A percentile compares a stretch with the other conserved stretches of the same genome.
Conservation (phyloP, 2,888 invertebrate species). For the Chrysolina americana region DNA sequence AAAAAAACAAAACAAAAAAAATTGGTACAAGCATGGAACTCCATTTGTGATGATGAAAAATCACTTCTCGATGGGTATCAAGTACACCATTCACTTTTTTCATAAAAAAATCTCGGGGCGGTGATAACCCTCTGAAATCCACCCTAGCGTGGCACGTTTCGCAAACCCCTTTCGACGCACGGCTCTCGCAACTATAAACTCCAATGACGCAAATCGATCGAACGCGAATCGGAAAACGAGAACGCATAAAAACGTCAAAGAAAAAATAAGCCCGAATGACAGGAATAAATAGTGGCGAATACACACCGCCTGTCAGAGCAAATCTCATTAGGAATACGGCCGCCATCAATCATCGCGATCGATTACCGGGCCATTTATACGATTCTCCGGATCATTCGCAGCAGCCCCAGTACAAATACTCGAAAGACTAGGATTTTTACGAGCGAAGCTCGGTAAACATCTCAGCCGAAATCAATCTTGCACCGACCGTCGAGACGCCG, state of each 20-base stretch:
- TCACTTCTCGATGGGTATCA: too few species aligned
- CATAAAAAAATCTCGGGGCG: too few species aligned
- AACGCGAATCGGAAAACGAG: constrained; percentile 5
- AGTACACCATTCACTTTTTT: too few species aligned
- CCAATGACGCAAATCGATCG: not conserved
- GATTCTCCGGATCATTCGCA: constrained; percentile 30
- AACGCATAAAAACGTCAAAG: constrained; percentile 3
- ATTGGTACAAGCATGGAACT: too few species aligned
- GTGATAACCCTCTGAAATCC: too few species aligned
- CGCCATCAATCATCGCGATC: constrained; percentile 20
- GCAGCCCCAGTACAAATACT: constrained; percentile 37
- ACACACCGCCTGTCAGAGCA: constrained; percentile 15
- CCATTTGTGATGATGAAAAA: too few species aligned
- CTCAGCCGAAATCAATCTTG: constrained; percentile 38
- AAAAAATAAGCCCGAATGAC: constrained; percentile 8
- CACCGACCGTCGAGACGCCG: too few species aligned
- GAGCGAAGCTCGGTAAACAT: constrained; percentile 33
- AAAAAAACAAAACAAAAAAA: too few species aligned
- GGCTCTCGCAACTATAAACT: too few species aligned
- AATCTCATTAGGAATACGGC: constrained; percentile 19
- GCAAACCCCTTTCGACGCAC: too few species aligned
- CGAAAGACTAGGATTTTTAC: constrained; percentile 39
- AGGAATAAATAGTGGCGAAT: constrained; percentile 12
- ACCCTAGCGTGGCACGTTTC: too few species aligned
- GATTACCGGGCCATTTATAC: constrained; percentile 30